Conservation (phyloP, 1,140 invertebrate species). For the Cardiocondyla obscurior region DNA sequence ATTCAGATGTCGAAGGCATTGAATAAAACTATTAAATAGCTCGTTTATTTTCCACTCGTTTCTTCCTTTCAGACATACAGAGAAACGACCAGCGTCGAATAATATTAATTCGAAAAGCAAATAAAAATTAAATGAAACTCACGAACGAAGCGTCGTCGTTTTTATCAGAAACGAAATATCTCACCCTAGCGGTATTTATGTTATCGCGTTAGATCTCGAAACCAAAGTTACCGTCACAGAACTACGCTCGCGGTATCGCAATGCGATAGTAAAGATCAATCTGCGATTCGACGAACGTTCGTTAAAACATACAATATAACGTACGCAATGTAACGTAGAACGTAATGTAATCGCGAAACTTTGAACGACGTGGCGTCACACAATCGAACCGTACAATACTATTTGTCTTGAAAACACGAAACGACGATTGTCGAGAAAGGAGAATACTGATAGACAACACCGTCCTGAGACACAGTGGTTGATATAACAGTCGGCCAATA, state of each 20-base stretch:
- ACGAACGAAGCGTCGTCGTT: not conserved
- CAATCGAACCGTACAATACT: not conserved
- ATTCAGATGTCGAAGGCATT: not conserved
- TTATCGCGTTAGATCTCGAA: not conserved
- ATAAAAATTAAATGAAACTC: not conserved
- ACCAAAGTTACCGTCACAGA: not conserved
- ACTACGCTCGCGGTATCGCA: not conserved
- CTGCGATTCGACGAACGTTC: not conserved
- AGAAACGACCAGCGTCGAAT: not conserved
- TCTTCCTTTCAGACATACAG: not conserved
- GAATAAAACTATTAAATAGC: not conserved
- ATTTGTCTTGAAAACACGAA: not conserved
- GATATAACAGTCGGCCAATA: constrained; percentile 14
- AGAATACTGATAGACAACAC: not conserved
- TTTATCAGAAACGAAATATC: constrained; percentile 9
- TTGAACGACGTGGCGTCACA: not conserved
- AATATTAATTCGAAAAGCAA: not conserved
- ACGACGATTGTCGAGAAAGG: not conserved
- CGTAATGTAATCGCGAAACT: constrained; percentile 7
- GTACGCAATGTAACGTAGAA: not conserved
- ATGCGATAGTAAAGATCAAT: not conserved
- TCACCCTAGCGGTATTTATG: not conserved
- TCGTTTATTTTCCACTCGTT: not conserved
- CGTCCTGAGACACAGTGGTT: not conserved
- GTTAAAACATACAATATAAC: not conserved